These are phyloP conservation scores for Timema podura DNA, from an alignment of 2,888 invertebrate species.

Conservation along the genomic window DNA sequence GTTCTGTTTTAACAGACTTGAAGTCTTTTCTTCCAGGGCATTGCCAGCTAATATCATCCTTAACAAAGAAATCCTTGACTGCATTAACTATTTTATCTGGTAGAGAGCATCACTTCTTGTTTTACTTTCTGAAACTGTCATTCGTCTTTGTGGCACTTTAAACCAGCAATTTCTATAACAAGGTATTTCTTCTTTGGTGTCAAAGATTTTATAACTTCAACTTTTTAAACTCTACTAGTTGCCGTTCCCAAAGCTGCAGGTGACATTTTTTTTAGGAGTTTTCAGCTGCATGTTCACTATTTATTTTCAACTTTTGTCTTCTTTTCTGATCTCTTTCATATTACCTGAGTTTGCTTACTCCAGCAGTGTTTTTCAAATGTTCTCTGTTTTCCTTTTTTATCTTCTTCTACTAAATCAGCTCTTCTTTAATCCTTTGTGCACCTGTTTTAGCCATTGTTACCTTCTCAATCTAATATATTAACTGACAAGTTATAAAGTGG, in stretches of 20 bases:
- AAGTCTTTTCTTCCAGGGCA: no score
- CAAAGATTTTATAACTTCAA: background rate
- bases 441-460: slow-evolving; percentile 1
- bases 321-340: slow-evolving; percentile 11
- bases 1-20: slow-evolving; percentile 7
- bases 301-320: background rate
- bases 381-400: background rate
- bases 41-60: slow-evolving; percentile 9
- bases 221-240: background rate
- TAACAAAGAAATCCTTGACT: slow-evolving; percentile 1
- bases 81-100: background rate
- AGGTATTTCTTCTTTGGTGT: background rate
- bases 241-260: background rate
- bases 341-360: background rate
- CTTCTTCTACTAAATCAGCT: background rate
- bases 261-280: background rate
- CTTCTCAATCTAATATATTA: no score
- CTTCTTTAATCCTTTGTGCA: background rate
- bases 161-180: background rate
- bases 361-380: background rate
- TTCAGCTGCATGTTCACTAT: background rate
- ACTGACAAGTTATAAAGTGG: no score
- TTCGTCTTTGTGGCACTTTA: background rate
- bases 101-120: background rate
- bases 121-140: background rate